phyloP scores from a whole-genome alignment of 2,888 invertebrate species.

The Reticulitermes lucifugus region DNA sequence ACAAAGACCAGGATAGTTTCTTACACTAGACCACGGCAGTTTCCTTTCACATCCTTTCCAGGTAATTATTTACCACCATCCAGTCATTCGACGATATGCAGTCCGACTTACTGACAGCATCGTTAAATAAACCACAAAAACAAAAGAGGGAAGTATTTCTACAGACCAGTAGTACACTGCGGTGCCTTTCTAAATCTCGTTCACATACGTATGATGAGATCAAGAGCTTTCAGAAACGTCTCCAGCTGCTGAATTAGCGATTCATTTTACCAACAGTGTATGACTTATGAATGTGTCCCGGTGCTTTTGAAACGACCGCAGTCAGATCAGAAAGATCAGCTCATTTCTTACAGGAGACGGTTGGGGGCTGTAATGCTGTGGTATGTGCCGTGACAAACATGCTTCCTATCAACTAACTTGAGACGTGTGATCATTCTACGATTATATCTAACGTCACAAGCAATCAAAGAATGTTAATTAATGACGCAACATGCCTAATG shows the following conservation, averaged over 20 bases:
- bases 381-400: slow-evolving; percentile 31
- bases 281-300: slow-evolving; percentile 9
- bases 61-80: no score
- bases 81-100: no score
- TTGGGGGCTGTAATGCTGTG: background rate
- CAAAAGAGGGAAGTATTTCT: no score
- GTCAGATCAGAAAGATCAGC: slow-evolving; percentile 25
- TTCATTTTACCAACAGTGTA: slow-evolving; percentile 21
- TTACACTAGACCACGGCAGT: no score
- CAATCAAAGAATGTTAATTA: slow-evolving; percentile 42
- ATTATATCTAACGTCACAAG: slow-evolving; percentile 38
- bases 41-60: no score
- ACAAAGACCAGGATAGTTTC: no score
- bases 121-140: no score
- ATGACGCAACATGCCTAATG: slow-evolving; percentile 17
- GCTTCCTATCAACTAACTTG: slow-evolving; percentile 6
- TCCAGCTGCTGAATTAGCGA: slow-evolving; percentile 19
- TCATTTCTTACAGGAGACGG: slow-evolving; percentile 29
- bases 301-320: slow-evolving; percentile 37
- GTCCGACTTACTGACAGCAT: no score
- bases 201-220: background rate
- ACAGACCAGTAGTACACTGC: background rate
- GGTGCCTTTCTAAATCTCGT: background rate
- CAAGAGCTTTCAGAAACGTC: slow-evolving; percentile 4
- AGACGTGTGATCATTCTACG: slow-evolving; percentile 31